Percentiles rank a stretch among this genome's conserved stretches.
These are phyloP conservation scores for Cephus cinctus DNA, from an alignment of 1,140 invertebrate species.

Conservation along the genomic window DNA sequence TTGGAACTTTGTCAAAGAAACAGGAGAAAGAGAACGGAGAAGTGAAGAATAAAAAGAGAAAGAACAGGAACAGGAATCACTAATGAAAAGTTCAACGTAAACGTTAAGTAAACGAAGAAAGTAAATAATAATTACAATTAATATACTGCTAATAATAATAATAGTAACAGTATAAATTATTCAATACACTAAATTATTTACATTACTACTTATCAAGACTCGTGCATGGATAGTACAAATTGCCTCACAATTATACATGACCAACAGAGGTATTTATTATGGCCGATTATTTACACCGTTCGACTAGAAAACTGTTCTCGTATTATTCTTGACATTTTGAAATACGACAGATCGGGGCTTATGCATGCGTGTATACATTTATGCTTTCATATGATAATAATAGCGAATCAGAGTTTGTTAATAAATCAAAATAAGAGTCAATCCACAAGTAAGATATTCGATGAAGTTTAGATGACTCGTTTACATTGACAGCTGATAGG, in stretches of 20 bases:
- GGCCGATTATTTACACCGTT: slow-evolving; percentile 4
- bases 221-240: background rate
- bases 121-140: background rate
- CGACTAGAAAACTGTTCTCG: background rate
- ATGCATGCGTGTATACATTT: background rate
- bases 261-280: background rate
- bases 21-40: too few relatives aligned
- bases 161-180: background rate
- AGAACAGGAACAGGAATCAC: too few relatives aligned
- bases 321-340: background rate
- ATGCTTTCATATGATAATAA: background rate
- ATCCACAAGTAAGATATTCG: too few relatives aligned
- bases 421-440: too few relatives aligned
- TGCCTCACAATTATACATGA: background rate
- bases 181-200: background rate
- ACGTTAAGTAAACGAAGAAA: background rate
- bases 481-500: background rate
- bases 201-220: background rate
- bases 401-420: too few relatives aligned
- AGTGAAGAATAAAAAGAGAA: too few relatives aligned
- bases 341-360: background rate
- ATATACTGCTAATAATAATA: too few relatives aligned
- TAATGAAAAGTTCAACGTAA: background rate
- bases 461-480: background rate
- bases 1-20: too few relatives aligned